A percentile compares a stretch with the other conserved stretches of the same genome.
phyloP scores from a whole-genome alignment of 2,888 invertebrate genomes.

The Chrysolina americana region DNA sequence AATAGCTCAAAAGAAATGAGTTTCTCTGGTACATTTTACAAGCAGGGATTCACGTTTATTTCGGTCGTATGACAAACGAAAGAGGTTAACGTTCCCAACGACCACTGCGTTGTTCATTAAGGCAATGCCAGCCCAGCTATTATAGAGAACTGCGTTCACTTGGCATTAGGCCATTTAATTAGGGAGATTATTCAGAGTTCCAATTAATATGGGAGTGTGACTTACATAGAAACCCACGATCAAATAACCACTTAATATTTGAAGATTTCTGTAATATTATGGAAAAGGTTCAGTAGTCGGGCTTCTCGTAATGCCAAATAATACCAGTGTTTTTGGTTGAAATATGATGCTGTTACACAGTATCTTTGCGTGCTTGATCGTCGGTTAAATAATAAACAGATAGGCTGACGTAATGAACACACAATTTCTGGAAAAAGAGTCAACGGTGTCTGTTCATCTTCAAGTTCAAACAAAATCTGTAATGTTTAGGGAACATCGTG shows the following conservation, averaged over 20 bases:
- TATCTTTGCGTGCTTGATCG: too few species aligned
- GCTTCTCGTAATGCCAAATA: background rate
- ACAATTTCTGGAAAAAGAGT: too few species aligned
- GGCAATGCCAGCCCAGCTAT: conserved; percentile 2
- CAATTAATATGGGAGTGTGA: conserved; percentile 22
- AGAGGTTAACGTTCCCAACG: conserved; percentile 16
- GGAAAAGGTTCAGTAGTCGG: conserved; percentile 8
- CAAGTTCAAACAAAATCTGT: too few species aligned
- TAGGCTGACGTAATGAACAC: too few species aligned
- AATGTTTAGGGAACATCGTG: too few species aligned
- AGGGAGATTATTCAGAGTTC: conserved; percentile 24
- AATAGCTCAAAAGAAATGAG: background rate
- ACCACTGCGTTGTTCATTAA: conserved; percentile 17
- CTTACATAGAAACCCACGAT: conserved; percentile 11
- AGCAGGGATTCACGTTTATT: conserved; percentile 20
- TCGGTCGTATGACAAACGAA: conserved; percentile 14
- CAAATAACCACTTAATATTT: conserved; percentile 24
- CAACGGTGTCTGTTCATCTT: too few species aligned
- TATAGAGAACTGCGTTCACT: conserved; percentile 25
- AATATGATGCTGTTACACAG: too few species aligned
- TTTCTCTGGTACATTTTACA: background rate
- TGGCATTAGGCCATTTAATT: conserved; percentile 26
- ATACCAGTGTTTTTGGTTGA: background rate
- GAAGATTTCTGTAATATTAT: background rate
- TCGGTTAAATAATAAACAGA: too few species aligned